These are phyloP conservation scores for Siphlonurus alternatus DNA, from an alignment of 2,888 invertebrate species.

Conservation along the genomic window DNA sequence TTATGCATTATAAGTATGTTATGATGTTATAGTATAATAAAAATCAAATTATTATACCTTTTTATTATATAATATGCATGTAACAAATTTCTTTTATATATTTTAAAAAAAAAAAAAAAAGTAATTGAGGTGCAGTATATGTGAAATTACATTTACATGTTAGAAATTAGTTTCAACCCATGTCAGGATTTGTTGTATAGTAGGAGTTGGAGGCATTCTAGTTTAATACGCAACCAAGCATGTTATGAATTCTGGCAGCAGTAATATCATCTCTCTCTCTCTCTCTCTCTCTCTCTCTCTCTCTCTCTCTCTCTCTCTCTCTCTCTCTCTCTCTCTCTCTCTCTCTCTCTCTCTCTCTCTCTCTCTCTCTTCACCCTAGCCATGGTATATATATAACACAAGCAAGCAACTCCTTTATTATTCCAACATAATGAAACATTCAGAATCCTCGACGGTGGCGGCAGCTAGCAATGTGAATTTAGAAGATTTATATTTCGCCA, in stretches of 20 bases:
- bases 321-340: not conserved
- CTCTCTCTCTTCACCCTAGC: not conserved
- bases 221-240: too few species aligned
- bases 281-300: slow-evolving; percentile 1
- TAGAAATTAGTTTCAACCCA: too few species aligned
- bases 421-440: not conserved
- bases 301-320: slow-evolving; percentile 2
- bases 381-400: not conserved
- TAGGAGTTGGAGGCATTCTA: too few species aligned
- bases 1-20: too few species aligned
- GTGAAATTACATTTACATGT: too few species aligned
- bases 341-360: not conserved
- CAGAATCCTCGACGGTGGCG: not conserved
- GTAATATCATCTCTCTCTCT: not conserved
- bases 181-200: too few species aligned
- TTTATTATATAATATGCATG: too few species aligned
- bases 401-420: not conserved
- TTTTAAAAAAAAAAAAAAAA: too few species aligned
- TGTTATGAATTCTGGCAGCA: not conserved
- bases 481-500: not conserved
- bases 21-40: too few species aligned
- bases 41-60: too few species aligned
- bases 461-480: not conserved
- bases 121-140: too few species aligned
- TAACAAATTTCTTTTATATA: too few species aligned